Conservation (phyloP, 1,140 invertebrate genomes). For the Glossosoma conforme region DNA sequence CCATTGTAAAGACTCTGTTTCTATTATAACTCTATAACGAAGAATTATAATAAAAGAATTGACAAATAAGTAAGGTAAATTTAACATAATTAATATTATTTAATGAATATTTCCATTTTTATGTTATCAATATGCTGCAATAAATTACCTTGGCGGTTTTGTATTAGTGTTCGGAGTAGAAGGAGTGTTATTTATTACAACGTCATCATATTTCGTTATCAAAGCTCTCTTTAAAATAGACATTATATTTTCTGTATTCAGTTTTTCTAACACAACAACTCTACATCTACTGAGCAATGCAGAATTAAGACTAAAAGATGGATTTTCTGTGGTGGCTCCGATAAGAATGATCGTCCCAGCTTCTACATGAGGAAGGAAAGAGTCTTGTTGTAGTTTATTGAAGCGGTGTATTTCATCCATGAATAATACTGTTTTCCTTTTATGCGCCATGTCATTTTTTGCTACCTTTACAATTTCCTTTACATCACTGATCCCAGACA, state of each 20-base stretch:
- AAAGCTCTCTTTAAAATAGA: conserved; percentile 61
- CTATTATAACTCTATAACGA: conserved; percentile 46
- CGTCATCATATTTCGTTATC: conserved; percentile 34
- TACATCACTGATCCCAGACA: conserved; percentile 70
- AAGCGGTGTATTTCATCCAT: conserved; percentile 89
- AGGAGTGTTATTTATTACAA: no score
- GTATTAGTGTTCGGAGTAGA: no score
- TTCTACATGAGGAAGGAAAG: conserved; percentile 75
- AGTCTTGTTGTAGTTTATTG: conserved; percentile 78
- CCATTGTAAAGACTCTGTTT: conserved; percentile 60
- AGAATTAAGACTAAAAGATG: conserved; percentile 77
- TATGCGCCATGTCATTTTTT: conserved; percentile 66
- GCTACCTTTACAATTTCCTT: conserved; percentile 70
- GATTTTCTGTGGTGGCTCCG: conserved; percentile 86
- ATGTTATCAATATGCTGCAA: no score
- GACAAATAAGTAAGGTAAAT: no score
- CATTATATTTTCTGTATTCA: conserved; percentile 54
- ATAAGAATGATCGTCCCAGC: conserved; percentile 75
- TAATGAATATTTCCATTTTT: no score
- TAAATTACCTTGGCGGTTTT: no score
- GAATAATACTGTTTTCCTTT: conserved; percentile 71
- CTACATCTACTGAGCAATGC: conserved; percentile 73
- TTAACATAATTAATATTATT: no score
- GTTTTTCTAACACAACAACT: conserved; percentile 72
- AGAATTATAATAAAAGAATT: conserved; percentile 1